Base-by-base conservation (phyloP, 92 coral and sea anemone species). In the Phymanthus crucifer region DNA sequence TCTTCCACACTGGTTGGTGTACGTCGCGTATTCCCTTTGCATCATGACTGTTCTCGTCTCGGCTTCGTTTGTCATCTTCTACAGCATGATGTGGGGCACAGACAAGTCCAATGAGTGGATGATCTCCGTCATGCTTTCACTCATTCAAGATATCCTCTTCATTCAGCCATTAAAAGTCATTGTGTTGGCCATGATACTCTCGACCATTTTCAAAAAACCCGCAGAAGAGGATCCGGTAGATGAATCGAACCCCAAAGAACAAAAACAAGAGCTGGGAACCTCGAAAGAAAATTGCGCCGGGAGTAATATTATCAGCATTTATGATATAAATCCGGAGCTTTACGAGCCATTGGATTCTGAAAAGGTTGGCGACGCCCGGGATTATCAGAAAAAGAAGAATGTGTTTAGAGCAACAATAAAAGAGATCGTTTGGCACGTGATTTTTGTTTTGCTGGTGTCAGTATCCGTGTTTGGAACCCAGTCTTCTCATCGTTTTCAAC, bases 1-100 rank as follows among this genome's bases (percentile, higher is more conserved):
- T 40, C 74, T 93, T 37, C 97, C 97, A 3, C 86, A 78, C 24
- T 89, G 84, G 80, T 87, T 82, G 65, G 71, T 85, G 12, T 78
- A 87, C 52, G 33, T 90, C 17, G 94, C 88, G 0, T 93, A 93
- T 88, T 11, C 73, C 36, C 48, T 93, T 32, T 87, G 97, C 40
- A 21, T 84, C 31, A 38, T 88, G 13, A 84, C 86, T 65, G 75
- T 87, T 24, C 50, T 80, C n/a, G 56, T 88, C 9, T 88, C 97
- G 4, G 94, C 88, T n/a, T 31, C 75, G 4, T 83, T 90, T 36
- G 87, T 82, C 6, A 69, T 77, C 13, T 89, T 87, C 67, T 92
- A 92, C 74, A 86, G 91, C 75, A 92, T 92, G 97, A 81, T 80
- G 71, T 92, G 97, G 97, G 93, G 97, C 16, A 92, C 89, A 29